Percentiles rank a stretch among this genome's conserved stretches.
Conservation (phyloP, 2,888 invertebrate genomes). For the Drosophila buzzatii region DNA sequence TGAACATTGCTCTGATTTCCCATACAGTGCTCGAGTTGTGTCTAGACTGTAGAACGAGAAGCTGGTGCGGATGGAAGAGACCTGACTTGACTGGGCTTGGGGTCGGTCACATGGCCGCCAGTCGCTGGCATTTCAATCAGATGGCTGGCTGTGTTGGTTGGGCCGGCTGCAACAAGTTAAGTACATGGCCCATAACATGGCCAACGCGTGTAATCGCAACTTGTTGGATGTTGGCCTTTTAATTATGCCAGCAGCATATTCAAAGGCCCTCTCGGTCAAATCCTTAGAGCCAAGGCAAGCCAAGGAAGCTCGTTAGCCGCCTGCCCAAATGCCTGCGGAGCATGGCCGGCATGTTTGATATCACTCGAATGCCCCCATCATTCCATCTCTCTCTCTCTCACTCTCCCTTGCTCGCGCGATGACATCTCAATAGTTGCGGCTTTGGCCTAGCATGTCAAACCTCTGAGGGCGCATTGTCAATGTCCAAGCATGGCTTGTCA, state of each 20-base stretch:
- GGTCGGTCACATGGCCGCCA: constrained; percentile 52
- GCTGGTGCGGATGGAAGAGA: constrained; percentile 10
- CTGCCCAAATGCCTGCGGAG: constrained; percentile 35
- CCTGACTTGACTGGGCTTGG: constrained; percentile 29
- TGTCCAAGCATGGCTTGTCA: constrained; percentile 68
- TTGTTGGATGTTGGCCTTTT: constrained; percentile 65
- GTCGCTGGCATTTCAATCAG: constrained; percentile 73
- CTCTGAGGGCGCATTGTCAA: constrained; percentile 74
- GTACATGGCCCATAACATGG: constrained; percentile 78
- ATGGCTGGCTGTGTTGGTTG: constrained; percentile 44
- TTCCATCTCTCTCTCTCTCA: background rate
- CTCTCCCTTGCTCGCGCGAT: constrained; percentile 33
- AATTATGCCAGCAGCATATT: constrained; percentile 73
- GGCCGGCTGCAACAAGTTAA: constrained; percentile 54
- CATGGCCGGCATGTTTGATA: constrained; percentile 64
- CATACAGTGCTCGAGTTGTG: constrained; percentile 48
- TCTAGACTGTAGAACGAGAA: constrained; percentile 40
- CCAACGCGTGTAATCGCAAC: constrained; percentile 78
- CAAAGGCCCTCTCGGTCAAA: constrained; percentile 60
- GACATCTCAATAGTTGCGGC: constrained; percentile 76
- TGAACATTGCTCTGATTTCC: constrained; percentile 60
- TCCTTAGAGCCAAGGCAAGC: constrained; percentile 18
- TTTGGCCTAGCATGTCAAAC: constrained; percentile 67
- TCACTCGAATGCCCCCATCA: constrained; percentile 9
- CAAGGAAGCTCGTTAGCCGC: constrained; percentile 55